Evolutionary conservation across 2,113 vertebrate genomes (phyloP).

Genomic region (Desmodus rotundus): DNA sequence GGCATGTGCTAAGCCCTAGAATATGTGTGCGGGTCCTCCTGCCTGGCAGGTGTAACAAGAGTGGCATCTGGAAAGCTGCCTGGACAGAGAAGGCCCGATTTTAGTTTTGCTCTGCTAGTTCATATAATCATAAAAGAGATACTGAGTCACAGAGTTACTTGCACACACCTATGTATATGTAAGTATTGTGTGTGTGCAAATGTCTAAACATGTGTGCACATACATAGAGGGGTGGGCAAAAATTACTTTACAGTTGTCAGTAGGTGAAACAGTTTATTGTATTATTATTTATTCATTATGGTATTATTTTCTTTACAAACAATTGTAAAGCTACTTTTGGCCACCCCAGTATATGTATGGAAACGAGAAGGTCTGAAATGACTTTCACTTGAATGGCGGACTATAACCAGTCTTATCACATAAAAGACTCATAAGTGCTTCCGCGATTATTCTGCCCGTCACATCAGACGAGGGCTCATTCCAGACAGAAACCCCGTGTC

Average conservation of each 20-base stretch:
- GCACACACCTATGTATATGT: neutral
- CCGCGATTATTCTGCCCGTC: neutral
- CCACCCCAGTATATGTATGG: neutral
- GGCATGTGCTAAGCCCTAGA: neutral
- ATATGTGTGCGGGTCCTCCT: neutral
- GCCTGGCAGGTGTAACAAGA: neutral
- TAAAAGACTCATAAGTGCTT: conserved; percentile 5
- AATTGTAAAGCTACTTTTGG: neutral
- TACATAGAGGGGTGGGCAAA: neutral
- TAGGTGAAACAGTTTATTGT: neutral
- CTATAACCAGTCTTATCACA: neutral
- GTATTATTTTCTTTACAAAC: neutral
- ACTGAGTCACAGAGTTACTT: neutral
- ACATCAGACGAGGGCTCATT: conserved; percentile 24
- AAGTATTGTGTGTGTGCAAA: neutral
- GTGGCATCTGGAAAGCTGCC: neutral
- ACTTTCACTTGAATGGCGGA: neutral
- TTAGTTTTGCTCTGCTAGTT: neutral
- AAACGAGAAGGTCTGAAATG: neutral
- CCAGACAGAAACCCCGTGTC: conserved; percentile 23
- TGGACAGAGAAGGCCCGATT: neutral
- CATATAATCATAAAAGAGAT: neutral
- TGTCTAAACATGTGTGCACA: neutral
- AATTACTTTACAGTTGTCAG: neutral
- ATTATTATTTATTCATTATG: neutral